Percentiles rank a stretch among this genome's conserved stretches.
Evolutionary conservation across 2,797 vertebrate species (phyloP).

Genomic region (Trematomus bernacchii): DNA sequence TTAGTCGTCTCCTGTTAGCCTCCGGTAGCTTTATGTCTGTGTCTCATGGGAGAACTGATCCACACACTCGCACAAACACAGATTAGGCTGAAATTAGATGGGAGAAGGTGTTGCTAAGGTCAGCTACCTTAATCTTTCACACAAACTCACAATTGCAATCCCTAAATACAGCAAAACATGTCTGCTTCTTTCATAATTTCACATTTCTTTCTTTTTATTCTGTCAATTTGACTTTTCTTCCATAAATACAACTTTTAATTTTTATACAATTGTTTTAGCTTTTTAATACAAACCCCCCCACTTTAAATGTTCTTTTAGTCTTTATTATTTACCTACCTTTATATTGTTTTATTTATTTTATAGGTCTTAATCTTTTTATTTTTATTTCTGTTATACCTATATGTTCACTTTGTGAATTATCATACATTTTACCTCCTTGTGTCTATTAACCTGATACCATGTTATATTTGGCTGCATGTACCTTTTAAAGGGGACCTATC

Average conservation of each 20-base stretch:
- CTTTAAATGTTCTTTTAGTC: too few relatives aligned
- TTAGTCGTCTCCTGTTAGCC: constrained; percentile 75
- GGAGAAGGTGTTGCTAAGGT: constrained; percentile 55
- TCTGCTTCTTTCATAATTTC: constrained; percentile 23
- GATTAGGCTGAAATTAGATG: constrained; percentile 67
- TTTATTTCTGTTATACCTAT: too few relatives aligned
- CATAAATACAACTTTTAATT: constrained; percentile 46
- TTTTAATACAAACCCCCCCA: too few relatives aligned
- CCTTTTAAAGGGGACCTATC: too few relatives aligned
- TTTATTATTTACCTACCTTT: too few relatives aligned
- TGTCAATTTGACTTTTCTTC: constrained; percentile 11
- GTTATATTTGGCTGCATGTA: too few relatives aligned
- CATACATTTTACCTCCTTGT: too few relatives aligned
- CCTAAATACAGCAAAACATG: background rate
- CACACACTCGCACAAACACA: constrained; percentile 57
- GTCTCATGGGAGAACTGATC: constrained; percentile 72
- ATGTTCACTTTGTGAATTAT: too few relatives aligned
- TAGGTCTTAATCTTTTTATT: too few relatives aligned
- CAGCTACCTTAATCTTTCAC: constrained; percentile 23
- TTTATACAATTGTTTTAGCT: constrained; percentile 33
- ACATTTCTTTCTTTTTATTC: constrained; percentile 17
- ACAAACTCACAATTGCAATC: background rate
- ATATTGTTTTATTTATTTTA: too few relatives aligned
- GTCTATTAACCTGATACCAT: too few relatives aligned
- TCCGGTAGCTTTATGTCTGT: constrained; percentile 72